Evolutionary conservation across 2,888 invertebrate genomes (phyloP), one percentile per base, ranked within the genome.

Genomic region (Torymus texanus): DNA sequence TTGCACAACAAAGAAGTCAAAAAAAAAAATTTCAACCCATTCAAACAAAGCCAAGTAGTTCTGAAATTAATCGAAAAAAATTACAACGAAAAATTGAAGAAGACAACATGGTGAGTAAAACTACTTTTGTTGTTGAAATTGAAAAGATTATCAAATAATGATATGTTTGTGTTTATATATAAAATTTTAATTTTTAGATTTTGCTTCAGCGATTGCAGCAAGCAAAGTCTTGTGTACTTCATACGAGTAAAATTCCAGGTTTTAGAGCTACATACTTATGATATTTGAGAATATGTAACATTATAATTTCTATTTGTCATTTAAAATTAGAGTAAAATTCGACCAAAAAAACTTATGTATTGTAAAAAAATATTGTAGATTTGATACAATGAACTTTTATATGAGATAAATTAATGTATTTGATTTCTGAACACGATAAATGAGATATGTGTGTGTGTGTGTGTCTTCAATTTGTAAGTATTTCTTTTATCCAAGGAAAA

Each of bases 41-140:
- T 16, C 84, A 83, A 18, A 79, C 82, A 1, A 85, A 84, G 78
- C 65, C 84, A 2, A 86, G 89, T 63, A 90, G 89, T 51, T 91
- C 92, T 53, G 91, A 92, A 14, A 90, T 92, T 61, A 92, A 92
- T 83, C 87, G 92, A 63, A 89, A 87, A 75, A 90, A 88, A 81
- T 88, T 91, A 24, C 92, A 92, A 80, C 88, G 87, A 75, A 89
- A 90, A 83, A 92, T 92, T 82, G 91, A 92, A 81, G 87, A 88
- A 80, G 92, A 92, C 80, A 92, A 92, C 85, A 86, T 91, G 90
- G 92, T 92, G 41, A 41, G 41, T 41, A 41, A 41, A 41, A 41
- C 8, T 8, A 41, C 41, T 41, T 21, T 21, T 21, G 21, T 21
- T 1, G 10, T 41, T 41, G 41, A 8, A 41, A 41, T 41, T 41